These are phyloP conservation scores for Pangasianodon gigas DNA, from an alignment of 2,113 vertebrate species.

Conservation along the genomic window DNA sequence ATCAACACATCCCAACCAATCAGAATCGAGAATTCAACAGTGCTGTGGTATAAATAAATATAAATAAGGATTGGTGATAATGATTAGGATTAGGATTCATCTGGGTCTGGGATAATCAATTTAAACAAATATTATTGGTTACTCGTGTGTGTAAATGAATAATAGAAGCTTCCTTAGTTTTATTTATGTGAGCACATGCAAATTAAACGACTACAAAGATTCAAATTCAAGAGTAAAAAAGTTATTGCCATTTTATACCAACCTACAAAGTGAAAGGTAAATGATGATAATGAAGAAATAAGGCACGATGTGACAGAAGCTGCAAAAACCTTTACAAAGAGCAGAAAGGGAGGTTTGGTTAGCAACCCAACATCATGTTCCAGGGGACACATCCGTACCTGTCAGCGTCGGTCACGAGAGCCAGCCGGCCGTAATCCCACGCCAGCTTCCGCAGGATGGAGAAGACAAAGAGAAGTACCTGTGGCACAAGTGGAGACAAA, in stretches of 20 bases:
- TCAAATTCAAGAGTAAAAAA: background rate
- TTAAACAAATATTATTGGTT: background rate
- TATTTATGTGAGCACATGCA: background rate
- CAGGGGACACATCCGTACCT: slow-evolving; percentile 74
- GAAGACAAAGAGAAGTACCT: slow-evolving; percentile 93
- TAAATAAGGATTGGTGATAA: background rate
- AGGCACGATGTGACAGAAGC: background rate
- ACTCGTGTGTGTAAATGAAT: background rate
- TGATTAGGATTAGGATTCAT: background rate
- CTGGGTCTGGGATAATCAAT: background rate
- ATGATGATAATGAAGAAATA: background rate
- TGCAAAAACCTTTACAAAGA: background rate
- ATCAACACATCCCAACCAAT: background rate
- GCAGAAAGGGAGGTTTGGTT: background rate
- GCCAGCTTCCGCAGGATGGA: slow-evolving; percentile 93
- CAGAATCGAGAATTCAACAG: background rate
- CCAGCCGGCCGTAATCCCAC: slow-evolving; percentile 96
- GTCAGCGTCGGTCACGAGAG: slow-evolving; percentile 96
- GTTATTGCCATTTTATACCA: background rate
- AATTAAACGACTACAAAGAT: background rate
- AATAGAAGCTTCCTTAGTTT: background rate
- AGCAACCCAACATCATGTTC: background rate
- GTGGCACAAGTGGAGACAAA: slow-evolving; percentile 34
- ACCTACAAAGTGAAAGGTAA: background rate
- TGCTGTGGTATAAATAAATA: background rate